Evolutionary conservation across 2,113 vertebrate genomes (phyloP), one percentile per base, ranked within the genome.

Genomic region (Emydura subglobosa): DNA sequence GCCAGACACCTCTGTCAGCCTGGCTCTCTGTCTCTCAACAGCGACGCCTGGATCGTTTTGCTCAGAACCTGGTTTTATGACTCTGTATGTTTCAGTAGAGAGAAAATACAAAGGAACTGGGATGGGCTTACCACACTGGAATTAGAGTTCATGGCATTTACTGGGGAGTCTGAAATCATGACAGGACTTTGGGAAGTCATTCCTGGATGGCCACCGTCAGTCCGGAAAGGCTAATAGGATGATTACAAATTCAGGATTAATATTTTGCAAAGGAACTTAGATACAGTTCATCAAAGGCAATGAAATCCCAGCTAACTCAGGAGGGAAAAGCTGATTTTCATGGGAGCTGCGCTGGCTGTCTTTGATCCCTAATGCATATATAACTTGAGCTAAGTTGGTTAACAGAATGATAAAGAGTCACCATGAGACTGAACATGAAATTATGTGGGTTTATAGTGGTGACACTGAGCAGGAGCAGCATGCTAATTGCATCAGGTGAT

Each of bases 101-200:
- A 83, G 85, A 95, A 87, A 97, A 95, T 11, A 25, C 89, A 91
- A 92, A 61, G 6, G 50, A 87, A 95, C 57, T 88, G 91, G 49
- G 12, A 61, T 82, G 49, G 76, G 54, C 97, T 98, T 98, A 98
- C 97, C 98, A 98, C 97, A 94, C 98, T 98, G 34, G 98, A 98
- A 98, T 98, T 98, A 25, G 95, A 97, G 29, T 98, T 98, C 94
- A 98, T 95, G 97, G 98, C 98, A 97, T 98, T 99, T 88, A 98
- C 98, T 91, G 97, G 97, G 94, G 97, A 98, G 96, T 98, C 97
- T 84, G 98, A 99, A 96, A 99, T 96, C 85, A 91, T 98, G 89
- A 98, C 97, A 16, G 98, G 98, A 97, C 98, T 99, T 97, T 98
- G 98, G 87, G 98, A 98, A 96, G 96, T 97, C 78, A 95, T 96